Evolutionary conservation across 2,888 invertebrate genomes (phyloP), one percentile per base, ranked within the genome.

Genomic region (Drosophila borborema): DNA sequence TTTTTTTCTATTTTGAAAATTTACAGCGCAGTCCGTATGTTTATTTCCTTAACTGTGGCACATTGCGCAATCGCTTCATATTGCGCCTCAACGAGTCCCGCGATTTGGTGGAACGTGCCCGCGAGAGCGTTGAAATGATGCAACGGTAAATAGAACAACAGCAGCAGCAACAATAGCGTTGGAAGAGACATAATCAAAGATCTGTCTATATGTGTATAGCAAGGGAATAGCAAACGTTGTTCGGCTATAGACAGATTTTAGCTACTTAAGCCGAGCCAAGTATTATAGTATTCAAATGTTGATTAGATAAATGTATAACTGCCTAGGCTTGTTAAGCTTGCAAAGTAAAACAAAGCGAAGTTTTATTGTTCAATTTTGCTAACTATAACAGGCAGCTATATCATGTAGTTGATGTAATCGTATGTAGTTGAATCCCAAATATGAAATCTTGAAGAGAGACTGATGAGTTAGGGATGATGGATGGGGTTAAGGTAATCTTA

Each of bases 1-100:
- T 6, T 36, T 6, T 36, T n/a, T 49, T 41, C 55, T 28, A 40
- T 4, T 71, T 45, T 41, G 14, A 6, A 53, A 61, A 64, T 9
- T 75, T 77, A 63, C 85, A 93, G 93, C 91, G 92, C 69, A 93
- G 92, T 85, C 92, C 93, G 10, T 93, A 93, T 74, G 92, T 93
- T 48, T 93, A 93, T 70, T 93, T 93, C 72, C 85, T 93, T 10
- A 93, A 93, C 77, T 93, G 93, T 69, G 93, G 93, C 38, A 93
- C 92, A 8, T 81, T 93, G 61, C 89, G 93, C 31, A 93, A 93
- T 89, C 92, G 93, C 46, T 93, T 93, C 69, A 93, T 93, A 74
- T 71, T 93, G 71, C 93, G 93, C 16, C 83, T 93, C 48, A 93
- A 93, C 77, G 93, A 93, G 76, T 93, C 93, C 34, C 90, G 92